phyloP scores from a whole-genome alignment of 2,888 invertebrate genomes.

The Pollenia amentaria region DNA sequence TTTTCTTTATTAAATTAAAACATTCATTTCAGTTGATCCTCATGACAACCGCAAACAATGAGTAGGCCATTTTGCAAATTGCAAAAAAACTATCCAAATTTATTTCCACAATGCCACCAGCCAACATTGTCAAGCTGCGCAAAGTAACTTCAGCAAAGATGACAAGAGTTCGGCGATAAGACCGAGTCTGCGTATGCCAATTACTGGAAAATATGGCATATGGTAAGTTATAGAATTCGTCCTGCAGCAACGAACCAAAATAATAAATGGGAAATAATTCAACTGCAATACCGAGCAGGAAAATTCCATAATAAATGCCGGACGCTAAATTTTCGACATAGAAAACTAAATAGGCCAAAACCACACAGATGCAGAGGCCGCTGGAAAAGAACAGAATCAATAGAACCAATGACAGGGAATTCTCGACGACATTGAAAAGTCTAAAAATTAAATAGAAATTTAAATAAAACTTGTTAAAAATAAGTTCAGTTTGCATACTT shows the following conservation, averaged over 20 bases:
- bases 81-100: constrained; percentile 73
- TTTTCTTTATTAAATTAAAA: background rate
- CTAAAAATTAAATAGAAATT: constrained; percentile 43
- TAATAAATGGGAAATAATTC: constrained; percentile 75
- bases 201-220: constrained; percentile 75
- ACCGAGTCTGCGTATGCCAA: constrained; percentile 67
- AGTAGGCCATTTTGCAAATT: constrained; percentile 74
- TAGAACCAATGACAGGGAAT: constrained; percentile 60
- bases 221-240: constrained; percentile 69
- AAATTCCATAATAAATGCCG: constrained; percentile 65
- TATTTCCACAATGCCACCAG: constrained; percentile 73
- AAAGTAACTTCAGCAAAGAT: constrained; percentile 69
- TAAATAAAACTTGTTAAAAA: background rate
- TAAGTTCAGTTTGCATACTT: constrained; percentile 58
- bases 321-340: constrained; percentile 64
- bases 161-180: constrained; percentile 59
- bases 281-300: constrained; percentile 60
- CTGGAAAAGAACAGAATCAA: constrained; percentile 68
- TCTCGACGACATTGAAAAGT: constrained; percentile 57
- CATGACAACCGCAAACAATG: constrained; percentile 72
- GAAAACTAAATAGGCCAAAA: constrained; percentile 69
- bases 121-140: constrained; percentile 61
- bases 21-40: constrained; percentile 40
- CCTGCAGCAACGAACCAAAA: constrained; percentile 72
- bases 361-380: constrained; percentile 70